Percentiles rank a stretch among this genome's conserved stretches.
phyloP scores from a whole-genome alignment of 2,888 invertebrate species.

The Pachymerium ferrugineum region DNA sequence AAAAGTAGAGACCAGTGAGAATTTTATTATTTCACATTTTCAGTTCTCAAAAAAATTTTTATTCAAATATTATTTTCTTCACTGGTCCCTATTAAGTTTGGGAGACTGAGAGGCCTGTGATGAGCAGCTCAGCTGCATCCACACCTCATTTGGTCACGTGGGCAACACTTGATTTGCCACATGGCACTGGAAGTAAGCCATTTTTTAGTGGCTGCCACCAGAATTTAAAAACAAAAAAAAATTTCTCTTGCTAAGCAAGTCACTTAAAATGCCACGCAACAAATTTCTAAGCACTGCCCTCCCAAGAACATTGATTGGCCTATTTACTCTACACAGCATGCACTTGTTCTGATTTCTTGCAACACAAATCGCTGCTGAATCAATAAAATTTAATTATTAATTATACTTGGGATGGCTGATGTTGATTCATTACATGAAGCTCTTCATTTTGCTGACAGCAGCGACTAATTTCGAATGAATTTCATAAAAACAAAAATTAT shows the following conservation, averaged over 20 bases:
- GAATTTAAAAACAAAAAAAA: neutral
- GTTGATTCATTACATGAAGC: neutral
- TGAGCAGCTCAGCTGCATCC: neutral
- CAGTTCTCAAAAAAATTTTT: neutral
- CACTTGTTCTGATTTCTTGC: conserved; percentile 15
- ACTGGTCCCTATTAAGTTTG: neutral
- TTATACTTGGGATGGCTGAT: neutral
- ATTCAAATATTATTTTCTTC: neutral
- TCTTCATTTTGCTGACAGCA: neutral
- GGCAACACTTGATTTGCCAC: neutral
- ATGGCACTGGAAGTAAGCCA: conserved; percentile 18
- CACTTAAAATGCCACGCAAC: neutral
- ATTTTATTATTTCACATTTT: neutral
- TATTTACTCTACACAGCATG: neutral
- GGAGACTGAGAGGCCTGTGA: conserved; percentile 10
- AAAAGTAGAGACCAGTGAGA: neutral
- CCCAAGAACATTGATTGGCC: conserved; percentile 7
- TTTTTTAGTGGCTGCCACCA: neutral
- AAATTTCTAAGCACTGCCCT: neutral
- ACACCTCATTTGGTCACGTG: conserved; percentile 6
- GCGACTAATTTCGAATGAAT: neutral
- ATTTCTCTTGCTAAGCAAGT: neutral
- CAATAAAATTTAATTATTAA: neutral
- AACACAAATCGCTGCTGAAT: neutral
- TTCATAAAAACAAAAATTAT: neutral